Evolutionary conservation across 2,797 vertebrate genomes (phyloP).

Genomic region (Leucoraja ocellata): DNA sequence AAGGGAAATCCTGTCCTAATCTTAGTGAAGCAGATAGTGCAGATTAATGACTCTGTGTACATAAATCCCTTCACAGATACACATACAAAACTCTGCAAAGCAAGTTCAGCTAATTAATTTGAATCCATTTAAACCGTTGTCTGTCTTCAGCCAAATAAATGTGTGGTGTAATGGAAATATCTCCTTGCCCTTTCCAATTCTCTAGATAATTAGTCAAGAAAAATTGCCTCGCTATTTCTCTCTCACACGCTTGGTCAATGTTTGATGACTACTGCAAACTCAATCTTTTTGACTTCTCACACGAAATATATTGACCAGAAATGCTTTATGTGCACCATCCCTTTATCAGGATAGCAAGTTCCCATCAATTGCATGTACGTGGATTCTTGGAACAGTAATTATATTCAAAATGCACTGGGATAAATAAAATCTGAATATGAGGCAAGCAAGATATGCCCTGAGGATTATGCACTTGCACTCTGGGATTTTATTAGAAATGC

Average conservation of each 20-base stretch:
- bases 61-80: neutral
- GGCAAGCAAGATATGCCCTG: neutral
- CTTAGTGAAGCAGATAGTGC: neutral
- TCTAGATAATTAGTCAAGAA: neutral
- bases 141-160: neutral
- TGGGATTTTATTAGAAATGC: neutral
- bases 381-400: neutral
- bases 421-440: neutral
- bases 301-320: neutral
- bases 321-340: neutral
- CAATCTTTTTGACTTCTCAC: neutral
- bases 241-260: neutral
- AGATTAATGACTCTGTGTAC: neutral
- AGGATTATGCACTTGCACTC: neutral
- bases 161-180: neutral
- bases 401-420: neutral
- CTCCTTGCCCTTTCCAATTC: neutral
- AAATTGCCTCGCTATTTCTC: neutral
- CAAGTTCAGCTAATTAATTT: neutral
- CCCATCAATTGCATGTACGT: neutral
- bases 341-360: neutral
- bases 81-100: neutral
- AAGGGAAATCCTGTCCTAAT: neutral
- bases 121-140: neutral
- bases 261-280: neutral